Evolutionary conservation across 1,140 invertebrate species (phyloP), one percentile per base, ranked within the genome.

Genomic region (Cardiocondyla obscurior): DNA sequence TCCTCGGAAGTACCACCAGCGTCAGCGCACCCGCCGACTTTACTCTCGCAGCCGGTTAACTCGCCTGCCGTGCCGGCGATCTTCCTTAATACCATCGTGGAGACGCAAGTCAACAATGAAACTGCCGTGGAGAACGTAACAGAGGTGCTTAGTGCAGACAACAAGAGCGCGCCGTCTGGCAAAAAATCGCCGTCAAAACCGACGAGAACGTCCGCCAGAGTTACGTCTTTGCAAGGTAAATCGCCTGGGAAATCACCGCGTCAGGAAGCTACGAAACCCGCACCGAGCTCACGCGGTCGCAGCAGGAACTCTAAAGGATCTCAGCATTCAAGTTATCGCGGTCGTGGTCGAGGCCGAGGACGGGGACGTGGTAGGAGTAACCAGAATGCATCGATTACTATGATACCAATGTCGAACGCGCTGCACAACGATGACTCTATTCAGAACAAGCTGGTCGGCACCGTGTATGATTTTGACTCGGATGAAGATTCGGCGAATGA

Each of bases 401-500:
- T 88, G 25, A 77, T 85, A 53, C 46, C 72, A 91, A 90, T 85
- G 92, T 77, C 87, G 90, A 92, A 88, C 93, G 88, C 77, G 57
- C 91, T 94, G 28, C 90, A 93, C 60, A 90, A 92, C 55, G 90
- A 95, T 86, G 94, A 95, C 60, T 95, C 95, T 0, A 96, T 96
- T 53, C 96, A 96, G 70, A 97, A 96, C 89, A 97, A 97, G 92
- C 94, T 98, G 30, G 96, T 96, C 3, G 97, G 97, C 2, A 98
- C 97, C 1, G 97, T 98, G 0, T 98, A 98, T 85, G 97, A 97
- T 90, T 96, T 97, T 86, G 97, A 98, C 91, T 97, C 97, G 77
- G 97, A 98, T 83, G 97, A 98, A 85, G 97, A 98, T 85, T 94
- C 95, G 3, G 96, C 96, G 8, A 96, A 96, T 8, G 97, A 96